Evolutionary conservation across 2,113 vertebrate species (phyloP).

Genomic region (Dipodomys ordii): DNA sequence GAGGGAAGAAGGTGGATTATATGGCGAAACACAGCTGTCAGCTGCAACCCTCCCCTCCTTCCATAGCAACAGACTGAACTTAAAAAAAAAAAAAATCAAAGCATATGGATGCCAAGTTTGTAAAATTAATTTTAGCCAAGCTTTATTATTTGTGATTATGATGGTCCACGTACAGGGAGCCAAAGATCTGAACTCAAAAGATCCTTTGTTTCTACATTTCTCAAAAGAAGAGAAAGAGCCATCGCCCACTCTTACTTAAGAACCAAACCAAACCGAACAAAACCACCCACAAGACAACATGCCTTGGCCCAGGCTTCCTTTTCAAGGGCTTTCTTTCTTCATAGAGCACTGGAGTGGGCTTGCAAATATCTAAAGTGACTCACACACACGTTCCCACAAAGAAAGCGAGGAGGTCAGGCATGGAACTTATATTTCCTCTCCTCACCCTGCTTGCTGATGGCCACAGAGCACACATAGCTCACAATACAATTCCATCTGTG

Average conservation of each 20-base stretch:
- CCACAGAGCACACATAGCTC: neutral
- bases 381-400: neutral
- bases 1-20: neutral
- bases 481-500: neutral
- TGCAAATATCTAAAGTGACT: neutral
- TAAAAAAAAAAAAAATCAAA: neutral
- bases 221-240: constrained; percentile 64
- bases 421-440: constrained; percentile 11
- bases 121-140: neutral
- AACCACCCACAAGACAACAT: constrained; percentile 67
- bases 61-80: neutral
- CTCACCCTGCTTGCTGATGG: neutral
- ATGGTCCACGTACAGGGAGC: neutral
- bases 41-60: neutral
- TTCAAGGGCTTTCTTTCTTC: constrained; percentile 65
- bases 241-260: constrained; percentile 57
- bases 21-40: neutral
- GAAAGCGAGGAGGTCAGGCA: constrained; percentile 44
- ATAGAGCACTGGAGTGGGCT: neutral
- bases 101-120: neutral
- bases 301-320: neutral
- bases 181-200: constrained; percentile 43
- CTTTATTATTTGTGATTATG: neutral
- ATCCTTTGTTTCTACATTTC: constrained; percentile 63
- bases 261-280: constrained; percentile 30